phyloP scores from a whole-genome alignment of 35 echinoderm and acorn worm genomes.

The Eucidaris tribuloides region DNA sequence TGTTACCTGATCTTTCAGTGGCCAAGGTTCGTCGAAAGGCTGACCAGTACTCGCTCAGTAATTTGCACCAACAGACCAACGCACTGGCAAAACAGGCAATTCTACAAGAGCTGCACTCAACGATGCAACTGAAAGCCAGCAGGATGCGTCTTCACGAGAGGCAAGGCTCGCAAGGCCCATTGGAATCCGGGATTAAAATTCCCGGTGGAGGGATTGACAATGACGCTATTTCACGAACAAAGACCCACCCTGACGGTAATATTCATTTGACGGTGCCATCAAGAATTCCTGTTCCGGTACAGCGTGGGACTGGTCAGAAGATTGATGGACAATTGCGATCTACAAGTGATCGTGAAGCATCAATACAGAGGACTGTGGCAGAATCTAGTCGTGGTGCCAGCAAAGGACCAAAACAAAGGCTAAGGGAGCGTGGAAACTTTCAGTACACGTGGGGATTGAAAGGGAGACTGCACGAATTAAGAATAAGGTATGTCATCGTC shows the following conservation, averaged over 20 bases:
- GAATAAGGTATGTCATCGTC: not conserved
- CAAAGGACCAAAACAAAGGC: not conserved
- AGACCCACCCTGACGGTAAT: too few species aligned
- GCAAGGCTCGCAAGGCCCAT: too few species aligned
- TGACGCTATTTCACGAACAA: too few species aligned
- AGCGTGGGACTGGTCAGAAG: not conserved
- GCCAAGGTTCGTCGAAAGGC: not conserved
- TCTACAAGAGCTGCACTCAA: constrained; percentile 3
- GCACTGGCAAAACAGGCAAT: constrained; percentile 8
- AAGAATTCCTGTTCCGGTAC: constrained; percentile 17
- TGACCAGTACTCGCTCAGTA: not conserved
- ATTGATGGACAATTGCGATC: not conserved
- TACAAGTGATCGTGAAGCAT: not conserved
- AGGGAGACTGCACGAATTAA: constrained; percentile 10
- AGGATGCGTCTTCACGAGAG: constrained; percentile 6
- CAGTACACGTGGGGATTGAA: constrained; percentile 1
- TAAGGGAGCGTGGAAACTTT: not conserved
- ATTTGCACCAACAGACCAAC: constrained; percentile 20
- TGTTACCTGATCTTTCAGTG: not conserved
- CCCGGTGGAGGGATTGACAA: too few species aligned
- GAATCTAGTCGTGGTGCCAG: not conserved
- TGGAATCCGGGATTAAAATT: too few species aligned
- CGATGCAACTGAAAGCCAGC: constrained; percentile 1
- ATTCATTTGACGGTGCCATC: too few species aligned
- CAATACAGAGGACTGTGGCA: too few species aligned